Evolutionary conservation across 2,113 vertebrate species (phyloP), one percentile per base, ranked within the genome.

Genomic region (Stegastes partitus): DNA sequence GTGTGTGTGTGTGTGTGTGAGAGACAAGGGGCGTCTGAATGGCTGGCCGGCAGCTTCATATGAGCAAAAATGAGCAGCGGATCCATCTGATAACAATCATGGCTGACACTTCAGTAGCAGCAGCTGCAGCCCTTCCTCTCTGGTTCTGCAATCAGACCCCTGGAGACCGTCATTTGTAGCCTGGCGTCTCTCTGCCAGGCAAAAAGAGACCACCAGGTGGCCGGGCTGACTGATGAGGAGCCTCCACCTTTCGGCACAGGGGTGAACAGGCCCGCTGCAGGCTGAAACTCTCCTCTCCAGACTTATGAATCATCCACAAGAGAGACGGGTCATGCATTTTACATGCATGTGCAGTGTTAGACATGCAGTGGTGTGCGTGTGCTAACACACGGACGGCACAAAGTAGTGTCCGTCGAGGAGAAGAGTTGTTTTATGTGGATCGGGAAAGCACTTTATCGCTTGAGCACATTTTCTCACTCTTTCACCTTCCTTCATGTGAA

Each of bases 101-200:
- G 61, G 76, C 78, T 57, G 77, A 78, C 77, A 81, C 82, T 68
- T 82, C 64, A 75, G 50, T 56, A 18, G 57, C 73, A 85, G 77
- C 85, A 84, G 82, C 70, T 75, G 79, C 81, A 72, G 56, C 51
- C 12, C 81, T 67, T 77, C 65, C 22, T 77, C 57, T 82, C 70
- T 68, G 39, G 18, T 58, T 83, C 76, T 74, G 81, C 76, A 90
- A 93, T 93, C 91, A 92, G 83, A 85, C 89, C 88, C 82, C 85
- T 57, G 79, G 81, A 88, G 68, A 54, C 59, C 9, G 1, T 83
- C 85, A 61, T 79, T 76, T 79, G 53, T 63, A 74, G 75, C 10
- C 65, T 49, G 37, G 4, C 1, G 19, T 73, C 74, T 39, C 56
- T 68, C 3, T 23, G 79, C 50, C 81, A 57, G 37, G 11, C 45